Percentiles rank a stretch among this genome's conserved stretches.
phyloP scores from a whole-genome alignment of 2,888 invertebrate genomes.

The Troglohyphantes excavatus region DNA sequence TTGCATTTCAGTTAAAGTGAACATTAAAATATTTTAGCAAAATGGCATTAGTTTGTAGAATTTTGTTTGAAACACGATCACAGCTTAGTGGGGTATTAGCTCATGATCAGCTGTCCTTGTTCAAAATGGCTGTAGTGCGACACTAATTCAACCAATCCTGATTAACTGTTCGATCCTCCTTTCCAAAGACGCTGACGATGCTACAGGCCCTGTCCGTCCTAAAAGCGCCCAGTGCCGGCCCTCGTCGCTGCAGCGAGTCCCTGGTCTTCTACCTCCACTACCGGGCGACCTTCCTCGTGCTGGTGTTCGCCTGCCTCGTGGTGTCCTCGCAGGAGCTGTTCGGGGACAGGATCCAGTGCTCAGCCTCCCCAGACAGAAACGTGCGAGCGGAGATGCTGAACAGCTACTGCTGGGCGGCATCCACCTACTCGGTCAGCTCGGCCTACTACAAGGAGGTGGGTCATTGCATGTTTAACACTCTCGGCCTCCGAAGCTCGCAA shows the following conservation, averaged over 20 bases:
- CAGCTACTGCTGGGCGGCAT: constrained; percentile 96
- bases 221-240: constrained; percentile 89
- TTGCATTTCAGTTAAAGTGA: too few species aligned
- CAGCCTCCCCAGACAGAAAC: constrained; percentile 72
- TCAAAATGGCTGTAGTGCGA: too few species aligned
- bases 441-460: constrained; percentile 90
- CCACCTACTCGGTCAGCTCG: constrained; percentile 91
- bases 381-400: constrained; percentile 94
- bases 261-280: constrained; percentile 81
- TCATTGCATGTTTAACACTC: too few species aligned
- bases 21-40: too few species aligned
- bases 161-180: too few species aligned
- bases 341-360: constrained; percentile 80
- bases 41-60: too few species aligned
- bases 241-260: constrained; percentile 79
- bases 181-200: too few species aligned
- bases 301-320: constrained; percentile 80
- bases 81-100: too few species aligned
- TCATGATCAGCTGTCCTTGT: too few species aligned
- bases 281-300: constrained; percentile 80
- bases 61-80: too few species aligned
- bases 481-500: too few species aligned
- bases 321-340: constrained; percentile 80
- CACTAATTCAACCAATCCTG: too few species aligned
- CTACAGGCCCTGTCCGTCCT: constrained; percentile 97